Evolutionary conservation across 2,113 vertebrate genomes (phyloP).

Genomic region (Paradisaea rubra): DNA sequence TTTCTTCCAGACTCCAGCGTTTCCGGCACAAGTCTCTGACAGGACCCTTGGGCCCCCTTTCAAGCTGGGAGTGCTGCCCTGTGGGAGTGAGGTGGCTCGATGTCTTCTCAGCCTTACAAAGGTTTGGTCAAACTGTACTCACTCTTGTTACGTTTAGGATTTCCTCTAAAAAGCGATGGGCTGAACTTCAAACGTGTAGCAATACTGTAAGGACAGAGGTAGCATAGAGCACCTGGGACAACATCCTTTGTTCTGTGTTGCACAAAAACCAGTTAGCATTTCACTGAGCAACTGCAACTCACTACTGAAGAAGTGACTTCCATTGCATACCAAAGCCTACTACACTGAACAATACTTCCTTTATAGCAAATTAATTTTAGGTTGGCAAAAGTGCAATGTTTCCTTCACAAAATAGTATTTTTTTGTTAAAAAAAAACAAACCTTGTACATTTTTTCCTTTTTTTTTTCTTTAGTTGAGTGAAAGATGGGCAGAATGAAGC

Average conservation of each 20-base stretch:
- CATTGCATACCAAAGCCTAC: constrained; percentile 86
- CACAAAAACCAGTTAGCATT: constrained; percentile 68
- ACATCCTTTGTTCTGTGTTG: constrained; percentile 70
- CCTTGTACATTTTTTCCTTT: constrained; percentile 66
- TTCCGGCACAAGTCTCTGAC: constrained; percentile 91
- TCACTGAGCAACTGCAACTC: constrained; percentile 72
- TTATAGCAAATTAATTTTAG: constrained; percentile 73
- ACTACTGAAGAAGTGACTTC: constrained; percentile 80
- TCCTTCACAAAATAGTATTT: constrained; percentile 75
- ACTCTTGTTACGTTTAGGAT: constrained; percentile 77
- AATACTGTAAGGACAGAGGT: constrained; percentile 75
- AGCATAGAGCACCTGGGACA: constrained; percentile 54
- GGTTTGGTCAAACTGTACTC: constrained; percentile 81
- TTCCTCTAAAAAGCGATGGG: constrained; percentile 75
- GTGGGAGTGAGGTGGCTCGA: constrained; percentile 65
- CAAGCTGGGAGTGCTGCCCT: constrained; percentile 82
- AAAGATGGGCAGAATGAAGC: constrained; percentile 80
- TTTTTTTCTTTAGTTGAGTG: constrained; percentile 65
- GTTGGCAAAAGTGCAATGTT: constrained; percentile 93
- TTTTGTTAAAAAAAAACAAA: constrained; percentile 56
- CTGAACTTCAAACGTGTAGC: constrained; percentile 80
- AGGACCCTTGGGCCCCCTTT: constrained; percentile 71
- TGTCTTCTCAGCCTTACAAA: constrained; percentile 82
- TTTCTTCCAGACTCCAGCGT: constrained; percentile 90
- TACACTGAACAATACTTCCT: constrained; percentile 72